Percentiles rank a stretch among this genome's conserved stretches.
phyloP scores from a whole-genome alignment of 2,888 invertebrate species.

The Spisula subtruncata region DNA sequence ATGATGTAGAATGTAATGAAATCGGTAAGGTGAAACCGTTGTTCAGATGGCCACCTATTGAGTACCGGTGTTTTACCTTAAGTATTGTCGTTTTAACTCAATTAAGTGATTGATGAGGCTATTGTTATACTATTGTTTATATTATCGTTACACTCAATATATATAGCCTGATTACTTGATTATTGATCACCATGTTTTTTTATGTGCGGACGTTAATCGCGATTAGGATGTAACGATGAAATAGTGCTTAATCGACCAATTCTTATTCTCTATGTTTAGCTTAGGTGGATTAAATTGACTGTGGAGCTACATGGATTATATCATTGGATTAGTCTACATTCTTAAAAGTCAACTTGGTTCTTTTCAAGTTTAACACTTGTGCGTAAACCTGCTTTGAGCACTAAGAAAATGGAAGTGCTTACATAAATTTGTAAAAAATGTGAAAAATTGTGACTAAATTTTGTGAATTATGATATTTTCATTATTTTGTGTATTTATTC shows the following conservation, averaged over 20 bases:
- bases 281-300: neutral
- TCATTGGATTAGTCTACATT: constrained; percentile 10
- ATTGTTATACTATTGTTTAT: neutral
- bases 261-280: neutral
- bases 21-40: neutral
- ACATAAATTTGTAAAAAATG: neutral
- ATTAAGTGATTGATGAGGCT: neutral
- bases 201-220: constrained; percentile 42
- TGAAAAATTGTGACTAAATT: neutral
- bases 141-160: no score
- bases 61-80: neutral
- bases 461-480: neutral
- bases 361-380: constrained; percentile 23
- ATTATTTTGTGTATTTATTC: neutral
- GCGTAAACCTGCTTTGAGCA: neutral
- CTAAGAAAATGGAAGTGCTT: neutral
- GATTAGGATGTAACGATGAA: constrained; percentile 37
- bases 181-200: constrained; percentile 4
- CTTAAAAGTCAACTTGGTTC: constrained; percentile 25
- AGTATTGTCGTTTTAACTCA: neutral
- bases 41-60: neutral
- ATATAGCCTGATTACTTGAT: neutral
- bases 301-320: constrained; percentile 3
- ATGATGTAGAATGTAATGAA: neutral
- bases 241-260: constrained; percentile 46